Conservation (phyloP, 1,140 invertebrate genomes). For the Zaprionus gabonicus region DNA sequence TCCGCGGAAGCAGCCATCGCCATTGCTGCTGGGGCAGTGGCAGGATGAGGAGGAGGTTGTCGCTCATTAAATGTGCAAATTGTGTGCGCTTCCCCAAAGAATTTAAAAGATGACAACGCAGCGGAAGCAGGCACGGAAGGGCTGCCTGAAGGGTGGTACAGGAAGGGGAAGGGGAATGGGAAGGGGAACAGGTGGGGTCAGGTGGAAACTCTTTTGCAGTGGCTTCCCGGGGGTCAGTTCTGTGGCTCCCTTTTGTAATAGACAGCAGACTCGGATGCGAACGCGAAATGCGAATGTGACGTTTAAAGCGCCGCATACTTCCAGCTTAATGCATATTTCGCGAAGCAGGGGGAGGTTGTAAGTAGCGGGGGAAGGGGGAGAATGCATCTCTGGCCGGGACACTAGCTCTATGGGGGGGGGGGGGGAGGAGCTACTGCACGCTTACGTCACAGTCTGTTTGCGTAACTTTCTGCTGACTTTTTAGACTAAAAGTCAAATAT, state of each 20-base stretch:
- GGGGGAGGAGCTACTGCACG: conserved; percentile 1
- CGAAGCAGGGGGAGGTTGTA: neutral
- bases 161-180: neutral
- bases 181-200: neutral
- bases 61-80: conserved; percentile 58
- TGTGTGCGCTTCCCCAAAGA: conserved; percentile 45
- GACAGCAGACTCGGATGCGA: conserved; percentile 20
- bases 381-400: neutral
- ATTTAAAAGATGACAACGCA: conserved; percentile 37
- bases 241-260: conserved; percentile 20
- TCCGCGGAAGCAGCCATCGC: neutral
- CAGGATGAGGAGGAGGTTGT: conserved; percentile 13
- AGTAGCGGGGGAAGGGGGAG: conserved; percentile 13
- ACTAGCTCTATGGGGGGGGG: neutral
- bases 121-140: neutral
- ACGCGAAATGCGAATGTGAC: conserved; percentile 15
- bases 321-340: conserved; percentile 62
- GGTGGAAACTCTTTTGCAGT: neutral
- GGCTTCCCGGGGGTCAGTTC: conserved; percentile 26
- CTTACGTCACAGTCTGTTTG: conserved; percentile 72
- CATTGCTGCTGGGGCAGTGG: neutral
- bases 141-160: neutral
- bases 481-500: conserved; percentile 81
- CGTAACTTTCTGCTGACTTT: conserved; percentile 75
- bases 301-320: conserved; percentile 45